Evolutionary conservation across 2,888 invertebrate species (phyloP).

Genomic region (Perdita meconis): DNA sequence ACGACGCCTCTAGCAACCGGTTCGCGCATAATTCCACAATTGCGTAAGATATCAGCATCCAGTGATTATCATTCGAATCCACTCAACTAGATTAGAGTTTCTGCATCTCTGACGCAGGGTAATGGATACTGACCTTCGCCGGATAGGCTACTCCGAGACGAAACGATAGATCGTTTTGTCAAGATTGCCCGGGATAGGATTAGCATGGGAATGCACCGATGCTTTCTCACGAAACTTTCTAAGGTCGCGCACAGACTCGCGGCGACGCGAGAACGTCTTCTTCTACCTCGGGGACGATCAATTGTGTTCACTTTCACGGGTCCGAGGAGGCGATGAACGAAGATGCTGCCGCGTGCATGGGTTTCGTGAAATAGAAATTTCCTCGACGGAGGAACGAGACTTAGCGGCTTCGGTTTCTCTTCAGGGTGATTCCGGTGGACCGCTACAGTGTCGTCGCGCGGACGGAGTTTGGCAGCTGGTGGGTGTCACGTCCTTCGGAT

Average conservation of each 20-base stretch:
- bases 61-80: constrained; percentile 42
- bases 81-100: constrained; percentile 60
- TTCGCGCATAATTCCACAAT: neutral
- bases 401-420: no score
- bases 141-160: constrained; percentile 3
- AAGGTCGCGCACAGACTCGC: neutral
- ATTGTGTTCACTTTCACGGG: no score
- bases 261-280: no score
- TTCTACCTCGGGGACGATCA: no score
- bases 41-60: constrained; percentile 3
- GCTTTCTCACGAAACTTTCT: constrained; percentile 6
- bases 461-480: constrained; percentile 95
- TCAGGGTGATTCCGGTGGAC: constrained; percentile 96
- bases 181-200: constrained; percentile 21
- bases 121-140: constrained; percentile 30
- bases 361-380: no score
- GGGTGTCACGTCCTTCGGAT: constrained; percentile 96
- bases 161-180: constrained; percentile 6
- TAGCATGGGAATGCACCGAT: constrained; percentile 7
- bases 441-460: constrained; percentile 91
- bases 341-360: no score
- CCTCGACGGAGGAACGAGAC: no score
- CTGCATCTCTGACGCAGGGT: constrained; percentile 40
- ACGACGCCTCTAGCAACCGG: neutral
- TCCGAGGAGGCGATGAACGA: no score